Base-by-base conservation (phyloP, 2,797 vertebrate genomes). In the Luscinia megarhynchos region DNA sequence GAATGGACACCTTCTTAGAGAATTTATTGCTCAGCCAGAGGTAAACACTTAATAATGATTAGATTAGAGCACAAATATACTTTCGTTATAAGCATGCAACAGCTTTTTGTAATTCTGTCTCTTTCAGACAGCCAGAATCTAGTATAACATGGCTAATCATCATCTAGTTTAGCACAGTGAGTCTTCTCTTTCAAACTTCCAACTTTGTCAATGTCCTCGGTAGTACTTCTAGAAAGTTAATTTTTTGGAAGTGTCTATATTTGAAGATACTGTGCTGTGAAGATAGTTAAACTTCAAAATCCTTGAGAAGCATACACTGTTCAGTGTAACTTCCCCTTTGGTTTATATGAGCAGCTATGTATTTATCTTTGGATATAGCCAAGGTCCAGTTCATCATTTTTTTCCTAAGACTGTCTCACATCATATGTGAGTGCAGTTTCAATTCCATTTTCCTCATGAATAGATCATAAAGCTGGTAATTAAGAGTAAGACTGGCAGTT, bases 21-120 rank as follows among this genome's bases (percentile, higher is more conserved):
- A 99, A 80, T 98, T 99, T 97, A 97, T 98, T 68, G 97, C 98
- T 66, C 99, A 99, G 90, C 99, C 99, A 36, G 99, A 99, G 98
- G 99, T 99, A 96, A 98, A 9, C 3, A 36, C 22, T n/a, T 48
- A 6, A 5, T 50, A 63, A n/a, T 45, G 2, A 20, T 68, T 74
- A 12, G n/a, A 18, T 36, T 89, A 78, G n/a, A 50, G 30, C 22
- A 22, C 0, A 2, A 64, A 34, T 48, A 15, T 2, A 30, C 29
- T 55, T 75, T 27, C 53, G 11, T 15, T 62, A 1, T 26, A 41
- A 62, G 7, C 12, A 20, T 38, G 38, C 51, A 72, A 30, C 22
- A 55, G 34, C 24, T 76, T 74, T 43, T 30, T 77, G 26, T 76
- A 34, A 74, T 43, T 84, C 30, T 89, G 34, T 69, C 36, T 87